These are phyloP conservation scores for Mechanitis mazaeus DNA, from an alignment of 2,888 invertebrate species.

Conservation along the genomic window DNA sequence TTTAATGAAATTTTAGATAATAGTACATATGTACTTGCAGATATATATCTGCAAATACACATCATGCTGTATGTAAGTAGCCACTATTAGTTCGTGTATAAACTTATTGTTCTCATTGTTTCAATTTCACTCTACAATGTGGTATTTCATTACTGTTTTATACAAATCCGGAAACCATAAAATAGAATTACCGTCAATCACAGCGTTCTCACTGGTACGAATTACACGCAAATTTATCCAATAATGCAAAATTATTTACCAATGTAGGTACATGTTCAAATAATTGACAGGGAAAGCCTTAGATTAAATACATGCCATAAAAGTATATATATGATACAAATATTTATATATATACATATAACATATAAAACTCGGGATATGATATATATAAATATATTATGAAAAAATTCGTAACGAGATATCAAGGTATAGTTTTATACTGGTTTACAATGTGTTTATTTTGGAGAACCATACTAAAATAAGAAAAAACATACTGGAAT, in stretches of 20 bases:
- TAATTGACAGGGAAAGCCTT: constrained; percentile 4
- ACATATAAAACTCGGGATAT: too few species aligned
- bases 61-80: too few species aligned
- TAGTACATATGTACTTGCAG: too few species aligned
- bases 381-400: too few species aligned
- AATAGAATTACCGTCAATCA: constrained; percentile 11
- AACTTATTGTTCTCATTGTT: not conserved
- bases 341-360: constrained; percentile 1
- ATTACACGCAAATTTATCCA: constrained; percentile 16
- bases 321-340: not conserved
- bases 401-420: too few species aligned
- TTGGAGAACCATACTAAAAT: too few species aligned
- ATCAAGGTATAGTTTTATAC: too few species aligned
- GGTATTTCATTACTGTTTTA: not conserved
- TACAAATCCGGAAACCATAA: constrained; percentile 1
- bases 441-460: too few species aligned
- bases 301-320: not conserved
- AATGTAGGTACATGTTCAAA: not conserved
- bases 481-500: not conserved
- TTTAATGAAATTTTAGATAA: too few species aligned
- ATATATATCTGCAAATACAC: too few species aligned
- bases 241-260: constrained; percentile 8
- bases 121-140: not conserved
- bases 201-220: constrained; percentile 7
- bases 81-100: too few species aligned